A percentile compares a stretch with the other conserved stretches of the same genome.
Conservation (phyloP, 2,113 vertebrate species). For the Cephalopterus ornatus region DNA sequence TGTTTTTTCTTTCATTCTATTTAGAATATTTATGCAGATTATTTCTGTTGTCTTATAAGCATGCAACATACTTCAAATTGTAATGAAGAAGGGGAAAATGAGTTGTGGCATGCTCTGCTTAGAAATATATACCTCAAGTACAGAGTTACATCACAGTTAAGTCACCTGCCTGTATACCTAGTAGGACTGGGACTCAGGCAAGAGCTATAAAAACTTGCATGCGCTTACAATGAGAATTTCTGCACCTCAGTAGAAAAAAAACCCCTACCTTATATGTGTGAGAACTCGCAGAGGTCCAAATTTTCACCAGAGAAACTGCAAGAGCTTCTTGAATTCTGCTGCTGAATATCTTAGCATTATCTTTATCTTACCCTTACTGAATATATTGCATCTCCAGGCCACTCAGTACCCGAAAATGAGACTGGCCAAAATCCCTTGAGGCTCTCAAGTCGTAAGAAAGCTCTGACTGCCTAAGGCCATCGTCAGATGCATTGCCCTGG, state of each 20-base stretch:
- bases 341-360: neutral
- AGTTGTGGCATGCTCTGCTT: neutral
- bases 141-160: neutral
- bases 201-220: neutral
- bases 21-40: neutral
- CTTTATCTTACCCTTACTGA: neutral
- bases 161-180: neutral
- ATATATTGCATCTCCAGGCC: neutral
- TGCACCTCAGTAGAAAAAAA: neutral
- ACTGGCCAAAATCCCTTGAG: neutral
- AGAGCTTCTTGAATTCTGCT: neutral
- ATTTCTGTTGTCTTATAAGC: neutral
- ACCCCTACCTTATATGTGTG: rapidly evolving
- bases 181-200: rapidly evolving
- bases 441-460: neutral
- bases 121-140: neutral
- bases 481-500: neutral
- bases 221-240: neutral
- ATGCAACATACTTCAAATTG: neutral
- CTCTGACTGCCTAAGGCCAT: neutral
- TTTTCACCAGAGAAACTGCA: neutral
- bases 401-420: neutral
- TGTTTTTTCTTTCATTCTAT: neutral
- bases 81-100: neutral
- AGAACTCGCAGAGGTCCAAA: neutral